Evolutionary conservation across 1,140 invertebrate genomes (phyloP), one percentile per base, ranked within the genome.

Genomic region (Scaptomyza montana): DNA sequence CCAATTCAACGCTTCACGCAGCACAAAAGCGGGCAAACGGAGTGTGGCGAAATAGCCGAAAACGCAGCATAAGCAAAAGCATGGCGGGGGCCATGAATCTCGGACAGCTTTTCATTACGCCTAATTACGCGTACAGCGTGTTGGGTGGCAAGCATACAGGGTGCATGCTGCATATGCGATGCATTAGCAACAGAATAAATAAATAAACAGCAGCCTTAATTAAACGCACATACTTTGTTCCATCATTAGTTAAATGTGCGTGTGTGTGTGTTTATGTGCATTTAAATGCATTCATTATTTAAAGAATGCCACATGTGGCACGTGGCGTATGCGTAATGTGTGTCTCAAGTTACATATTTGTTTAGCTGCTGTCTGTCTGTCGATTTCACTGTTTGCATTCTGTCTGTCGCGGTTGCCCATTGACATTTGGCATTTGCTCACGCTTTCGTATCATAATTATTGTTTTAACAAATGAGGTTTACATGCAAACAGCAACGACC

Each of bases 101-200:
- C 72, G 51, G 65, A 63, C 65, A 50, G 71, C 66, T 75, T 71
- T 78, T 78, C 75, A 78, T 78, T 75, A 78, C 41, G 66, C 55
- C 75, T 75, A 78, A 78, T 78, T 78, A 65, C 61, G 65, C 55
- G 55, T 30, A 21, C 28, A 4, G 8, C 21, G 10, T 43, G 41
- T 43, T 16, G 9, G 13, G 2, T 2, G 12, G 30, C 10, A 6
- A 2, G 12, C 12, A 1, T 0, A 13, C 21, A 9, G 1, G 33
- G 7, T 21, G 13, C 45, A n/a, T n/a, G 19, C 43, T 59, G 30
- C 47, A 59, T 59, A 49, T 46, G 57, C 56, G 55, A 33, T 65
- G 71, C 75, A 77, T 77, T 74, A 77, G 67, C 56, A 55, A 8
- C 56, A 55, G 49, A 30, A 71, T 59, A 75, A 77, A 77, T 70